Evolutionary conservation across 2,888 invertebrate species (phyloP), one percentile per base, ranked within the genome.

Genomic region (Philhelius pedissequus): DNA sequence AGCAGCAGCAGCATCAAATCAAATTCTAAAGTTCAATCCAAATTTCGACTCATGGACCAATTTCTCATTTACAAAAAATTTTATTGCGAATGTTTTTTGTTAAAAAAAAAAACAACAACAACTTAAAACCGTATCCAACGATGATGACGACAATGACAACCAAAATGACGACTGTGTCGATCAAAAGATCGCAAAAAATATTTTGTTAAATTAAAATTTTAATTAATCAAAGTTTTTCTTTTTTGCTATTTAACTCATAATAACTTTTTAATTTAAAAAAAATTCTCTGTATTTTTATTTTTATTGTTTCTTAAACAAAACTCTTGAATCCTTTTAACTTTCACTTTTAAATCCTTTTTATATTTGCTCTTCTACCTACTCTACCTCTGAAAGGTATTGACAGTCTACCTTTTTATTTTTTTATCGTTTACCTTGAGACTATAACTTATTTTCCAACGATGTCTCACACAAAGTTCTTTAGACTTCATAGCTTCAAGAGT

Each of bases 11-110:
- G 71, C 82, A 78, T 86, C 84, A 68, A 84, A 78, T 69, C 78
- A 87, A 82, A 83, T 80, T 76, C 64, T 87, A 52, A 89, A 89
- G 79, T 91, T 90, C 77, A 90, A 90, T 87, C 91, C 91, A 87
- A 90, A 88, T 88, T 90, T 91, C 60, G 90, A 90, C 89, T 91
- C 91, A 86, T 91, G 91, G 91, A 90, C 89, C 84, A 91, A 91
- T 89, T 91, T 91, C 86, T 90, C 91, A 86, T 91, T 91, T 88
- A 90, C 91, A 79, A 91, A 91, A 88, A 91, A 91, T 88, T 90
- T 90, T 86, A 91, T 91, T 87, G 89, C 91, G 86, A 91, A 91
- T 87, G 90, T 91, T 43, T 91, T 91, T 88, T 91, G 91, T 89
- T 91, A 89, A 88, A 73, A 45, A 43, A 75, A 64, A 45, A 43